Percentiles rank a stretch among this genome's conserved stretches.
These are phyloP conservation scores for Hormaphis cornu DNA, from an alignment of 1,140 invertebrate species.

Conservation along the genomic window DNA sequence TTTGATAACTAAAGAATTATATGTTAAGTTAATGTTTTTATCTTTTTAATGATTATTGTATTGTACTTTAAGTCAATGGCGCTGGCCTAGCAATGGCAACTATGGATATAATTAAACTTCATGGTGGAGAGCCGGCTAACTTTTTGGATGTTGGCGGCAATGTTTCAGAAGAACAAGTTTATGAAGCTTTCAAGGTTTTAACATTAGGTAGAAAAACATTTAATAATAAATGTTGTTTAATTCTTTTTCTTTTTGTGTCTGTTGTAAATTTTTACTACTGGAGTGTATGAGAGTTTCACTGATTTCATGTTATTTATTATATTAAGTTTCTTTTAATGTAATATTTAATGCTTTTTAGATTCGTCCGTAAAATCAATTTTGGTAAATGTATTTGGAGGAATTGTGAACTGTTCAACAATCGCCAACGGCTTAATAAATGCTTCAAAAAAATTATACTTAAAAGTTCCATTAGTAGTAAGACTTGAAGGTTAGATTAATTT, in stretches of 20 bases:
- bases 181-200: slow-evolving; percentile 61
- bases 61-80: slow-evolving; percentile 54
- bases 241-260: slow-evolving; percentile 29
- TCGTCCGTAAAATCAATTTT: slow-evolving; percentile 89
- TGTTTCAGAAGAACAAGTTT: slow-evolving; percentile 65
- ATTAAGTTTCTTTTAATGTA: background rate
- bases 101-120: slow-evolving; percentile 67
- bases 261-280: too few species aligned
- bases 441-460: slow-evolving; percentile 65
- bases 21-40: background rate
- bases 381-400: slow-evolving; percentile 98
- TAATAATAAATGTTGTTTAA: background rate
- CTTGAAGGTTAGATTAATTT: slow-evolving; percentile 76
- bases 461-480: slow-evolving; percentile 83
- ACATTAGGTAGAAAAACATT: slow-evolving; percentile 44
- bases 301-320: slow-evolving; percentile 7
- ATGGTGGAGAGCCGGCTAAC: slow-evolving; percentile 67
- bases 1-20: background rate
- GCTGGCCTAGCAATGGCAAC: slow-evolving; percentile 75
- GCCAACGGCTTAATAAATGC: slow-evolving; percentile 90
- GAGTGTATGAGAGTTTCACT: too few species aligned
- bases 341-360: slow-evolving; percentile 46
- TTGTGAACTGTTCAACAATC: slow-evolving; percentile 96
- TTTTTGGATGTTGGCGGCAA: slow-evolving; percentile 73
- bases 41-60: background rate